A percentile compares a stretch with the other conserved stretches of the same genome.
Evolutionary conservation across 2,888 invertebrate species (phyloP).

Genomic region (Synergus itoensis): DNA sequence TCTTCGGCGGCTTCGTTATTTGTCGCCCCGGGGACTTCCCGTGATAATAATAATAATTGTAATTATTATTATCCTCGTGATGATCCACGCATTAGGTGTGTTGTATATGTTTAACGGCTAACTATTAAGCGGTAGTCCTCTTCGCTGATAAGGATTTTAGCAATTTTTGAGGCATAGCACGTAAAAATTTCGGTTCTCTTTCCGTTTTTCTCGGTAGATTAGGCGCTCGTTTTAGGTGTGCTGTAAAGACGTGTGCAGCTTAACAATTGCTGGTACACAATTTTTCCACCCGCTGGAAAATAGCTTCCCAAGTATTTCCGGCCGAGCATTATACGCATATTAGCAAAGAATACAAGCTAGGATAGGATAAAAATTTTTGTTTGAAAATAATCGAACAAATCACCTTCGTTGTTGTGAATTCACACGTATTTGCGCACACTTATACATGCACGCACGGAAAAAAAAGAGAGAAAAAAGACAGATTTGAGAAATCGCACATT

Average conservation of each 20-base stretch:
- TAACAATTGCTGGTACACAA: constrained; percentile 51
- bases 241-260: constrained; percentile 56
- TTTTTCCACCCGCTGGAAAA: neutral
- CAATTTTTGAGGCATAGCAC: constrained; percentile 8
- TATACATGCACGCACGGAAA: constrained; percentile 28
- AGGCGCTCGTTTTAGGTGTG: constrained; percentile 46
- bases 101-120: constrained; percentile 33
- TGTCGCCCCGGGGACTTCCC: constrained; percentile 28
- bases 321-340: neutral
- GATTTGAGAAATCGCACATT: constrained; percentile 41
- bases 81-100: constrained; percentile 39
- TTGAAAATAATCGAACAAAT: no score
- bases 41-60: constrained; percentile 42
- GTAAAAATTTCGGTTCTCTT: constrained; percentile 28
- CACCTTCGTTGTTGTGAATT: neutral
- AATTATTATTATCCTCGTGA: constrained; percentile 35
- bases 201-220: constrained; percentile 44
- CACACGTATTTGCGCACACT: constrained; percentile 30
- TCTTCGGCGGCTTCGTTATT: neutral
- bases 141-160: constrained; percentile 39
- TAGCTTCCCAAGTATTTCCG: neutral
- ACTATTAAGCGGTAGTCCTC: constrained; percentile 17
- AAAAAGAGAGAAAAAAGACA: constrained; percentile 40
- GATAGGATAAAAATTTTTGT: no score
- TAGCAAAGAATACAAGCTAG: no score